Evolutionary conservation across 2,888 invertebrate genomes (phyloP), one percentile per base, ranked within the genome.

Genomic region (Ferdinandea cuprea): DNA sequence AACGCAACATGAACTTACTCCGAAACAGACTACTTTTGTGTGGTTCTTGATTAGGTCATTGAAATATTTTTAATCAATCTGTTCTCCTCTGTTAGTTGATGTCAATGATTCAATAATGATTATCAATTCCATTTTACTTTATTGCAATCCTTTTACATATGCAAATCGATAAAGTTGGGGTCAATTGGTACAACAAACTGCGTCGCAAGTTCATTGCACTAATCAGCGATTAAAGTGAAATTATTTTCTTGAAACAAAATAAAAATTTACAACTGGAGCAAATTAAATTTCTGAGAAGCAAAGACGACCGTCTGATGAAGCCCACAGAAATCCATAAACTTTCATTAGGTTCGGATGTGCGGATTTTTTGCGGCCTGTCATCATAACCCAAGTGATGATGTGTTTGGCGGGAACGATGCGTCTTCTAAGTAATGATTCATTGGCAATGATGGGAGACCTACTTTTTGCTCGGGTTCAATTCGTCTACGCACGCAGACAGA

Each of bases 31-130:
- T 15, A 25, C n/a, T 2, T 3, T 25, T 11, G n/a, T 21, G 48
- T n/a, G 13, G 0, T 2, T 7, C 6, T 7, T 28, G 28, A 42
- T 59, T 17, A 44, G 44, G 30, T 59, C 19, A 44, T 13, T 59
- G n/a, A 15, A 44, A 44, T 59, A 30, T 30, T 59, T 42, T 59
- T 42, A 59, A 59, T 59, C 28, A 6, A 3, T 2, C 9, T 32
- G 32, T 35, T 9, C 7, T 8, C 9, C n/a, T 19, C 52, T 17
- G 17, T 35, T 6, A 19, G 17, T 25, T 11, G 30, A 19, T 19
- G 42, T 19, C 28, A 44, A 59, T 59, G 30, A 32, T 44, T 46
- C 19, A n/a, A 44, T 59, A 35, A 59, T 32, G 30, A 44, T 59
- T n/a, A 30, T 59, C 28, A 59, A 44, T 30, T 32, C 32, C n/a